phyloP scores from a whole-genome alignment of 2,113 vertebrate genomes.

The Mellivora capensis region DNA sequence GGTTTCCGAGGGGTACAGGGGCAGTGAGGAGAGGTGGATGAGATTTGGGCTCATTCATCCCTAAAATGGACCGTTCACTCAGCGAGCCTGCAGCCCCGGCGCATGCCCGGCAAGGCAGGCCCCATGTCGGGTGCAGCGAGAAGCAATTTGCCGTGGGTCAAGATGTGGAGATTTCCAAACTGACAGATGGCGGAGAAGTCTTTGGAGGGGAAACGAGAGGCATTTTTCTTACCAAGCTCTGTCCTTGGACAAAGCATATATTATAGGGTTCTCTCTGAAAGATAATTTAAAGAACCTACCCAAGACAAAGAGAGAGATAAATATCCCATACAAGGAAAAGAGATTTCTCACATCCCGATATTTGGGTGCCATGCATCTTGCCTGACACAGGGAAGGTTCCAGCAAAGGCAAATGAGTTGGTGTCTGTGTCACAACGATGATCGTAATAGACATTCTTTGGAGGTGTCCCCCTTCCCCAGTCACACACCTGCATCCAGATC shows the following conservation, averaged over 20 bases:
- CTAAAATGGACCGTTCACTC: neutral
- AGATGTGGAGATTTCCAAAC: constrained; percentile 50
- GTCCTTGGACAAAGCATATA: constrained; percentile 34
- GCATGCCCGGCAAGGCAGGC: accelerated
- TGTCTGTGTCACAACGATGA: neutral
- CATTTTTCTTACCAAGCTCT: constrained; percentile 53
- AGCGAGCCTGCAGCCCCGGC: neutral
- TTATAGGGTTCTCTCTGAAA: neutral
- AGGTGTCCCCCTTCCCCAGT: neutral
- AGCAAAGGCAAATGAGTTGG: neutral
- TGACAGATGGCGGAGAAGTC: constrained; percentile 5
- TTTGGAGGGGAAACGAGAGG: neutral
- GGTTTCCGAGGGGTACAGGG: neutral
- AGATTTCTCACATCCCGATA: neutral
- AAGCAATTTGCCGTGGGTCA: constrained; percentile 51
- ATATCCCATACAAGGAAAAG: neutral
- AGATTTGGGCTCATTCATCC: neutral
- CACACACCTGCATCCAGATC: neutral
- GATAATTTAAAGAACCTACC: constrained; percentile 26
- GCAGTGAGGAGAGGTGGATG: neutral
- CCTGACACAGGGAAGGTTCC: neutral
- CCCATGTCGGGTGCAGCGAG: accelerated
- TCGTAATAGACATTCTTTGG: accelerated
- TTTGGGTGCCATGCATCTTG: neutral
- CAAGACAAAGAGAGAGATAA: constrained; percentile 19